Conservation (phyloP, 2,113 vertebrate species). For the Hepsetus odoe region DNA sequence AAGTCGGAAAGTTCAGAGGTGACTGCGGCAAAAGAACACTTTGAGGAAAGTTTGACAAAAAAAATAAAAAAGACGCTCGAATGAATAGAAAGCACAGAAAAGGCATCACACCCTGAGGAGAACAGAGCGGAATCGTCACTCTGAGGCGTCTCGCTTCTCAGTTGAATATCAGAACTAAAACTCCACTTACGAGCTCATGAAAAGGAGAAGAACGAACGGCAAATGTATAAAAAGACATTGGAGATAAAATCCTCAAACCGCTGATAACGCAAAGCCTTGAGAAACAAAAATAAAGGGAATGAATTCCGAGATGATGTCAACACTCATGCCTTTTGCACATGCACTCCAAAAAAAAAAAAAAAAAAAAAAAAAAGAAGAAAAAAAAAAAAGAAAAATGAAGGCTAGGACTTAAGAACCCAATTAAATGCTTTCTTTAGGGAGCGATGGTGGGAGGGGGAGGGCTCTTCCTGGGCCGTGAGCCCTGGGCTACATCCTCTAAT, state of each 20-base stretch:
- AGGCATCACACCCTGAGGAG: conserved; percentile 20
- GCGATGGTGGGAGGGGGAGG: conserved; percentile 76
- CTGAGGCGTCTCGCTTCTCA: background rate
- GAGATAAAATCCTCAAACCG: background rate
- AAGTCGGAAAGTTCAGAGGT: background rate
- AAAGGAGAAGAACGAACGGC: background rate
- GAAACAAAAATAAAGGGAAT: conserved; percentile 55
- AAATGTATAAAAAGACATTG: background rate
- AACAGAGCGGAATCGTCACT: background rate
- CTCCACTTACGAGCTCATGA: background rate
- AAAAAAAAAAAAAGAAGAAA: too few species aligned
- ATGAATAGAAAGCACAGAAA: background rate
- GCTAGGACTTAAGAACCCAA: conserved; percentile 83
- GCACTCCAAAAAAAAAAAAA: too few species aligned
- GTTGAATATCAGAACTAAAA: conserved; percentile 13
- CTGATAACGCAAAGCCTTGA: conserved; percentile 11
- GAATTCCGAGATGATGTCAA: conserved; percentile 74
- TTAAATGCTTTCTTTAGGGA: conserved; percentile 82
- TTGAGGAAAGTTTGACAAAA: conserved; percentile 9
- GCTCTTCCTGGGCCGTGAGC: conserved; percentile 79
- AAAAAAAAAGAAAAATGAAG: too few species aligned
- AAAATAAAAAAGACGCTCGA: background rate
- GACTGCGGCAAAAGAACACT: background rate
- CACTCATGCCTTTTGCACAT: conserved; percentile 32
- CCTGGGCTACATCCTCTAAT: conserved; percentile 82